Base-by-base conservation (phyloP, 1,140 invertebrate genomes). In the Ridgeia piscesae region DNA sequence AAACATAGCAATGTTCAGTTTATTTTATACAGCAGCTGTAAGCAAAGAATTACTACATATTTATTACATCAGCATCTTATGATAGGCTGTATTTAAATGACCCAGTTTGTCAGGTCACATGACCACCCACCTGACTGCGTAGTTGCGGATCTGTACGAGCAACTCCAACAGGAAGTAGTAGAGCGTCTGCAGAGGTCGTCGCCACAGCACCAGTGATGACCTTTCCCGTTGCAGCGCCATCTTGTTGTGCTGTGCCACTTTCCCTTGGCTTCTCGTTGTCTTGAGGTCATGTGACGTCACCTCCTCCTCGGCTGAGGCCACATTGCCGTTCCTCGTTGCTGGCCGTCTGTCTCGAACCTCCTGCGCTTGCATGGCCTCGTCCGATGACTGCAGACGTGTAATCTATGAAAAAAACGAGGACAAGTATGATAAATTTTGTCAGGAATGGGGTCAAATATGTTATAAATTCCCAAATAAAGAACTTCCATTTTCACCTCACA, bases 131-230 rank as follows among this genome's bases (percentile, higher is more conserved):
- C 95, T 94, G 96, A 95, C 96, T 94, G 95, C 96, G 95, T 97
- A 97, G 93, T 96, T 96, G 94, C 96, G 96, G 93, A 96, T 96
- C 94, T 97, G 96, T 94, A 97, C 96, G 94, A 96, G 95, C 93
- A 98, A 95, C 97, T 99, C 98, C 94, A 97, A 97, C 94, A 97
- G 95, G 96, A 98, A 98, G 96, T 98, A 99, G 95, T 98, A 97
- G 77, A 98, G 94, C 21, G 98, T 99, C 93, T 96, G 97, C 91
- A 99, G 94, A 35, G 98, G 98, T 95, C 97, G 97, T 94, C 97
- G 97, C 98, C 98, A 99, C 92, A 99, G 95, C 50, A 99, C 98
- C 93, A 99, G 34, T 9, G 35, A 35, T n/a, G 88, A 90, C 27
- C 91, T 34, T 91, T 91, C 91, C 42, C 42, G 33, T 14, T 35